Conservation (phyloP, 2,888 invertebrate genomes). For the Drosophila multiciliata region DNA sequence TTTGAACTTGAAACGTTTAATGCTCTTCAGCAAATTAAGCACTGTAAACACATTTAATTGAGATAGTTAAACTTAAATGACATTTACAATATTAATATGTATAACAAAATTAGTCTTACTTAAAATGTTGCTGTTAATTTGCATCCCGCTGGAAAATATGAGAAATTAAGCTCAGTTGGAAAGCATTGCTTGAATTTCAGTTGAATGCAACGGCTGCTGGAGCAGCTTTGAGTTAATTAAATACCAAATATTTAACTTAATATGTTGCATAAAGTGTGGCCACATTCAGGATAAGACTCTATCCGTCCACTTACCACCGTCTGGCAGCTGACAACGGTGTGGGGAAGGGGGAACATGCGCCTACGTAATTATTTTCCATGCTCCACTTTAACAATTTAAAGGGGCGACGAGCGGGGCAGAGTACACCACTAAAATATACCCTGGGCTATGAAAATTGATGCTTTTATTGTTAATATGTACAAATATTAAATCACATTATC, state of each 20-base stretch:
- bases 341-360: conserved; percentile 40
- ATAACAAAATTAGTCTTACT: background rate
- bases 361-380: conserved; percentile 75
- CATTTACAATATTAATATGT: background rate
- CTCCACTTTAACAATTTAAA: conserved; percentile 73
- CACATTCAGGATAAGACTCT: conserved; percentile 19
- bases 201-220: conserved; percentile 38
- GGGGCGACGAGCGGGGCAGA: background rate
- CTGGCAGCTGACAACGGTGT: conserved; percentile 18
- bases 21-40: background rate
- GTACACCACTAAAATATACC: background rate
- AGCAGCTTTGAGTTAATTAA: conserved; percentile 54
- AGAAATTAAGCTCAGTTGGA: conserved; percentile 21
- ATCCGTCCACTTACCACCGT: background rate
- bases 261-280: conserved; percentile 53
- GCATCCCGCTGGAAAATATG: background rate
- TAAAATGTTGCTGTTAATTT: conserved; percentile 1
- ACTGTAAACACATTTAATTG: background rate
- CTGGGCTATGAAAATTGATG: background rate
- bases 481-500: background rate
- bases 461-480: background rate
- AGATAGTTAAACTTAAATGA: background rate
- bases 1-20: background rate
- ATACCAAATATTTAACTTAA: conserved; percentile 49
- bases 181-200: conserved; percentile 48